Percentiles rank a stretch among this genome's conserved stretches.
Conservation (phyloP, 2,113 vertebrate genomes). For the Ictalurus furcatus region DNA sequence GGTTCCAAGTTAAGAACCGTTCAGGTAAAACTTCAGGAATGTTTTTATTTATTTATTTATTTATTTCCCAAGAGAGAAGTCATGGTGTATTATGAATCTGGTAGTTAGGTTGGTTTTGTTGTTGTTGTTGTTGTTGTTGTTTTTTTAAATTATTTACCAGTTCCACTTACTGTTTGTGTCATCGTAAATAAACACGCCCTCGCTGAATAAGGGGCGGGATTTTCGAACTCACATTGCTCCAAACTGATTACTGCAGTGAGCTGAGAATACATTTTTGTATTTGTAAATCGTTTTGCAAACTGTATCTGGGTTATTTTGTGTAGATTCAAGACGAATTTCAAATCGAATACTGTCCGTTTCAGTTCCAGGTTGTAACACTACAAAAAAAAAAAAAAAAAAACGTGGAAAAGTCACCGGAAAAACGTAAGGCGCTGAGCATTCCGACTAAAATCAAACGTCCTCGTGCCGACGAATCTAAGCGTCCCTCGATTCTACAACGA, state of each 20-base stretch:
- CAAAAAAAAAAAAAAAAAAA: neutral
- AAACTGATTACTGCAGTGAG: too few relatives aligned
- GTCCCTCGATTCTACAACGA: neutral
- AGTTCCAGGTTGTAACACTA: neutral
- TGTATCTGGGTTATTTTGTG: neutral
- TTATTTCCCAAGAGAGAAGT: too few relatives aligned
- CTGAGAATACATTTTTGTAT: too few relatives aligned
- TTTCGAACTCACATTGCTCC: neutral
- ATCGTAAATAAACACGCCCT: neutral
- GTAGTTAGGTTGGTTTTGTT: neutral
- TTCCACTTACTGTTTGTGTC: neutral
- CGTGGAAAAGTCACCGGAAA: too few relatives aligned
- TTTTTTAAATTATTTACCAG: neutral
- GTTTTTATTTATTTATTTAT: too few relatives aligned
- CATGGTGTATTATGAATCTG: neutral
- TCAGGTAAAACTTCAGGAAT: too few relatives aligned
- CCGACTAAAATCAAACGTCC: neutral
- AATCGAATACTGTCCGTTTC: neutral
- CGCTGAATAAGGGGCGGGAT: neutral
- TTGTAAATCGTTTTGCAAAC: too few relatives aligned
- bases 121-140: too few relatives aligned
- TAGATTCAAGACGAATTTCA: neutral
- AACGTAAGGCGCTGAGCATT: neutral
- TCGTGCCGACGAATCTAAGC: neutral
- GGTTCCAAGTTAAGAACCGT: neutral